Evolutionary conservation across 2,113 vertebrate species (phyloP), one percentile per base, ranked within the genome.

Genomic region (Podilymbus podiceps): DNA sequence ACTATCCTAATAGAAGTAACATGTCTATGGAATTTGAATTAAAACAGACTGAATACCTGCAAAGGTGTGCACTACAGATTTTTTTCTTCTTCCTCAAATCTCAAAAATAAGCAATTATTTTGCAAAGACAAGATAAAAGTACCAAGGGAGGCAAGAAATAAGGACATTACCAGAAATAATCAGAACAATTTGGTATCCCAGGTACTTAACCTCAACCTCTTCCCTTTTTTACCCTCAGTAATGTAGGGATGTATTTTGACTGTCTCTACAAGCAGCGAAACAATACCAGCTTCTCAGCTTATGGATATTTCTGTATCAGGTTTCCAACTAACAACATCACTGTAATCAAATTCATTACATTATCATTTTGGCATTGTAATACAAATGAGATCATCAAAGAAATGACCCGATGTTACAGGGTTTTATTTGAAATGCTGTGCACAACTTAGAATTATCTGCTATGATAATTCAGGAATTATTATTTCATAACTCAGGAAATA

Each of bases 21-120:
- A 85, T 76, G 93, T 97, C 71, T 89, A 76, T 59, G 24, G 76
- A 95, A 95, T 95, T 95, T 96, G 63, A 97, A 97, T 97, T 98
- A 95, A 97, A 97, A 90, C 25, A 93, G 55, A 95, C 93, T 91
- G 95, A 93, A 91, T 84, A 95, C 91, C 79, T 95, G 82, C 53
- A 72, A 96, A 95, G 52, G 17, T 85, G 85, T 97, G 85, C 85
- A 88, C 27, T 95, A 88, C 38, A 95, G 69, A 67, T 89, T 78
- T 78, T 84, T 35, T 50, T 84, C 72, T 91, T 66, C 59, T 82
- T 84, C 56, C 21, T 84, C 42, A 53, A 47, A 72, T 75, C 55
- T 85, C 69, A 87, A 83, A 95, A 83, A 72, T 27, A 89, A 89
- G 21, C 18, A 84, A 63, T 52, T 94, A 15, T 78, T 97, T 95